phyloP scores from a whole-genome alignment of 2,888 invertebrate genomes.

The Agrenia bidenticulata region DNA sequence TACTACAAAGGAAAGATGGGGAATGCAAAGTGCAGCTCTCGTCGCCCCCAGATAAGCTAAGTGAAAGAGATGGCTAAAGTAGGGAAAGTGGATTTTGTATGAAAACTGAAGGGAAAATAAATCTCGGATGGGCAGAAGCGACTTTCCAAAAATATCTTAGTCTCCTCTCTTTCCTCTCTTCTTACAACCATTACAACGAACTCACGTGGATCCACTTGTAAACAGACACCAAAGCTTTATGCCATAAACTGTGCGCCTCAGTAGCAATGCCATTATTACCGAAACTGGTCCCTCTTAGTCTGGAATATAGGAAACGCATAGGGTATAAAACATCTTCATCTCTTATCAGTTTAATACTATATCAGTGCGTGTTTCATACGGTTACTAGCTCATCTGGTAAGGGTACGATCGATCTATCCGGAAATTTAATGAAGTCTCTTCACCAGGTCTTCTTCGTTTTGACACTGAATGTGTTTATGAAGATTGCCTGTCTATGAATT shows the following conservation, averaged over 20 bases:
- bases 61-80: constrained; percentile 6
- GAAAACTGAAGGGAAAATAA: constrained; percentile 17
- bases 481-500: too few species aligned
- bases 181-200: not conserved
- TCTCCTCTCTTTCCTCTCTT: not conserved
- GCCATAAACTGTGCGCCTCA: not conserved
- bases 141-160: not conserved
- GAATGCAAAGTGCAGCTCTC: not conserved
- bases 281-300: too few species aligned
- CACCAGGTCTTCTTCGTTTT: too few species aligned
- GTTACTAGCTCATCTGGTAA: too few species aligned
- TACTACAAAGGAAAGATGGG: too few species aligned
- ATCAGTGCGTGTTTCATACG: too few species aligned
- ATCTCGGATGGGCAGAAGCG: constrained; percentile 4
- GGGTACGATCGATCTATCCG: too few species aligned
- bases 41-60: constrained; percentile 5
- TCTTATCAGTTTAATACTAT: too few species aligned
- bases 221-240: not conserved
- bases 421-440: too few species aligned
- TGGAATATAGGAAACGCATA: too few species aligned
- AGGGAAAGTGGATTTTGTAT: constrained; percentile 8
- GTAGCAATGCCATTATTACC: not conserved
- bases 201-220: not conserved
- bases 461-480: too few species aligned
- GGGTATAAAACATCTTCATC: too few species aligned